Evolutionary conservation across 2,888 invertebrate genomes (phyloP).

Genomic region (Xestia sexstrigata): DNA sequence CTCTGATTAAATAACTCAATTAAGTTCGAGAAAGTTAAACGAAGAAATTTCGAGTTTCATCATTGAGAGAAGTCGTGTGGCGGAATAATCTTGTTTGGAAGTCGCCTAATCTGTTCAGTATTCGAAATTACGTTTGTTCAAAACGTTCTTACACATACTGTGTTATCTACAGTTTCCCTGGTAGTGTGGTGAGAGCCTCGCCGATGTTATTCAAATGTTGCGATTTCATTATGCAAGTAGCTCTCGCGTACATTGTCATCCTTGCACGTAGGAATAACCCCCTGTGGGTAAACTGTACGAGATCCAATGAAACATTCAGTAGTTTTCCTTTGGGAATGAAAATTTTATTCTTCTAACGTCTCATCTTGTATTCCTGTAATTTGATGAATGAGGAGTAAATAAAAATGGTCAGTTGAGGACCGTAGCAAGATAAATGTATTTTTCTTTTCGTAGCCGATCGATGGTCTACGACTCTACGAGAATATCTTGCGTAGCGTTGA

Average conservation of each 20-base stretch:
- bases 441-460: constrained; percentile 38
- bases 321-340: constrained; percentile 32
- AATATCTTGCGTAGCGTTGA: constrained; percentile 43
- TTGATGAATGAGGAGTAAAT: constrained; percentile 6
- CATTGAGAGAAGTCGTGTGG: constrained; percentile 42
- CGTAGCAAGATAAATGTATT: not conserved
- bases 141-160: constrained; percentile 44
- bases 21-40: constrained; percentile 43
- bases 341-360: constrained; percentile 21
- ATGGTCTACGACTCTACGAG: constrained; percentile 27
- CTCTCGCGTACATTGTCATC: constrained; percentile 53
- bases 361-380: constrained; percentile 20
- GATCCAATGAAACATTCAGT: constrained; percentile 53
- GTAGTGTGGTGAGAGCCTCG: constrained; percentile 37
- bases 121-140: constrained; percentile 62
- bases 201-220: constrained; percentile 68
- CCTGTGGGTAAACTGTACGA: constrained; percentile 36
- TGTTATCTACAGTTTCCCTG: constrained; percentile 37
- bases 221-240: constrained; percentile 69
- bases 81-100: constrained; percentile 57
- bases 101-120: constrained; percentile 49
- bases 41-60: constrained; percentile 53
- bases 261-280: constrained; percentile 48
- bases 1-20: constrained; percentile 48
- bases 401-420: not conserved